Conservation (phyloP, 2,113 vertebrate genomes). For the Monopterus albus region DNA sequence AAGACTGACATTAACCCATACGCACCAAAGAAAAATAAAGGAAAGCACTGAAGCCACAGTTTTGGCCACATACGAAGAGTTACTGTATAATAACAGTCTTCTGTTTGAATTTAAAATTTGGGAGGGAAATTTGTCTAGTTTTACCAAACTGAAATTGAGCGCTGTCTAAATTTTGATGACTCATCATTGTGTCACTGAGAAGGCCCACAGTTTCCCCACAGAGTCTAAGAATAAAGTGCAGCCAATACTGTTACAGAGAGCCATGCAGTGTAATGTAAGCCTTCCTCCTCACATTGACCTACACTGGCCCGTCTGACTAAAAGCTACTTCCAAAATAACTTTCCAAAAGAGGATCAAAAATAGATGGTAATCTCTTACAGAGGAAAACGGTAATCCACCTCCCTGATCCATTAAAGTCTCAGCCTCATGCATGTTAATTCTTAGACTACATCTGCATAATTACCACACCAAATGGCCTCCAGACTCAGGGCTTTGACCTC, state of each 20-base stretch:
- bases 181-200: constrained; percentile 37
- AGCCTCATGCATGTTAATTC: constrained; percentile 47
- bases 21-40: background rate
- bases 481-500: constrained; percentile 26
- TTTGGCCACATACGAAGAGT: background rate
- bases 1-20: no score
- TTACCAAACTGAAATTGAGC: constrained; percentile 13
- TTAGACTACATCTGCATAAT: constrained; percentile 61
- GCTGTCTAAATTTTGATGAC: constrained; percentile 32
- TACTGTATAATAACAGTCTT: background rate
- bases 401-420: constrained; percentile 38
- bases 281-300: constrained; percentile 53
- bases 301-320: constrained; percentile 6
- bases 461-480: constrained; percentile 46
- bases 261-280: constrained; percentile 48
- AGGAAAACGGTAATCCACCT: constrained; percentile 29
- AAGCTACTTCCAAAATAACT: constrained; percentile 55
- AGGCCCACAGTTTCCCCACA: constrained; percentile 37
- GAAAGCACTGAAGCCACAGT: no score
- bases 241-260: constrained; percentile 25
- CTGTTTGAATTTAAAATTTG: background rate
- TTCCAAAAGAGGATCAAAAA: constrained; percentile 50
- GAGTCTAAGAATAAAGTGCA: constrained; percentile 54
- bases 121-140: constrained; percentile 1
- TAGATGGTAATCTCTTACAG: constrained; percentile 45